phyloP scores from a whole-genome alignment of 2,888 invertebrate genomes.

The Muschampia plurimacula region DNA sequence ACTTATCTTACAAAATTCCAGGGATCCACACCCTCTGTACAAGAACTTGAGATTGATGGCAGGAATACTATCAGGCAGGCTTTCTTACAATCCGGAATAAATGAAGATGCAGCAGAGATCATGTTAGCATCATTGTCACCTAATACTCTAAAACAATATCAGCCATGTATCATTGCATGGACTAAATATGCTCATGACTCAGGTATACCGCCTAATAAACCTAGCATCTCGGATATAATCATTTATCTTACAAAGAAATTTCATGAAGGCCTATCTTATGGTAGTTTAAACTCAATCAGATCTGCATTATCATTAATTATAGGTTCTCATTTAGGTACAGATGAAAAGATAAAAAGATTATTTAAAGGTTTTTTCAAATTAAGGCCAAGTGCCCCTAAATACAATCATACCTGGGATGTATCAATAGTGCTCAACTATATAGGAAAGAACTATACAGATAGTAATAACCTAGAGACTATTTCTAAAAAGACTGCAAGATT shows the following conservation, averaged over 20 bases:
- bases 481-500: not conserved
- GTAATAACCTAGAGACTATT: not conserved
- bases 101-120: constrained; percentile 14
- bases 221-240: not conserved
- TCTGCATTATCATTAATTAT: constrained; percentile 16
- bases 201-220: not conserved
- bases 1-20: constrained; percentile 7
- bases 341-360: constrained; percentile 2
- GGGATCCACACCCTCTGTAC: constrained; percentile 11
- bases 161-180: not conserved
- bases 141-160: constrained; percentile 5
- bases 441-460: not conserved
- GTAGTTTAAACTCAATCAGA: constrained; percentile 14
- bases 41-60: constrained; percentile 14
- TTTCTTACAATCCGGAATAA: constrained; percentile 12
- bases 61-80: constrained; percentile 21
- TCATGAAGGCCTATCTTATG: constrained; percentile 20
- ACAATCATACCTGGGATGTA: constrained; percentile 21
- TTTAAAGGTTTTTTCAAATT: not conserved
- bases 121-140: constrained; percentile 4
- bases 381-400: constrained; percentile 11
- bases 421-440: not conserved
- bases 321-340: not conserved
- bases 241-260: constrained; percentile 7
- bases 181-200: not conserved